Conservation (phyloP, 2,797 vertebrate species). For the Enoplosus armatus region DNA sequence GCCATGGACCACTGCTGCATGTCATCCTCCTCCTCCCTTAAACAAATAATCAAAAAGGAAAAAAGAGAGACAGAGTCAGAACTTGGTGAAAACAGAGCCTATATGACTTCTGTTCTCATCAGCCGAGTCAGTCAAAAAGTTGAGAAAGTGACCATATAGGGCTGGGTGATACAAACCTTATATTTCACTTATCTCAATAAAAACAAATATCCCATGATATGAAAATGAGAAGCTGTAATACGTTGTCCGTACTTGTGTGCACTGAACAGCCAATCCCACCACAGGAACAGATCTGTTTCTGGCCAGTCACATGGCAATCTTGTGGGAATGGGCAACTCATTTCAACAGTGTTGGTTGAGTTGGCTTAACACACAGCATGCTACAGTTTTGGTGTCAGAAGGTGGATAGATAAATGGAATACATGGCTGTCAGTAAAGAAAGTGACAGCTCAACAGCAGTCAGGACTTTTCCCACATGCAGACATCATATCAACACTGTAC, state of each 20-base stretch:
- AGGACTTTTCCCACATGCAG: not conserved
- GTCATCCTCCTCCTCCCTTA: not conserved
- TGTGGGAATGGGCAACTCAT: not conserved
- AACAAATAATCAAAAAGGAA: not conserved
- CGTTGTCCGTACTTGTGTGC: not conserved
- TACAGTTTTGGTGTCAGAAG: not conserved
- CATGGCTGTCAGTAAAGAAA: not conserved
- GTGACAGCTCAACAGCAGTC: not conserved
- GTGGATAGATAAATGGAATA: not conserved
- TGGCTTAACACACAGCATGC: not conserved
- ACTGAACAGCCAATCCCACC: not conserved
- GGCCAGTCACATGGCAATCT: not conserved
- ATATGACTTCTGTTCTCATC: constrained; percentile 35
- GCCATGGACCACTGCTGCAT: constrained; percentile 1
- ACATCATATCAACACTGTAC: not conserved
- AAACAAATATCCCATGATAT: not conserved
- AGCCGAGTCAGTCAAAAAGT: not conserved
- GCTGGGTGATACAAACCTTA: constrained; percentile 3
- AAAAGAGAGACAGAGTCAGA: not conserved
- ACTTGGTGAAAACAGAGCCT: constrained; percentile 22
- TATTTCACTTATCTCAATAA: not conserved
- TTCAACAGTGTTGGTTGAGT: not conserved
- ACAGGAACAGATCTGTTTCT: not conserved
- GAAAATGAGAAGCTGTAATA: not conserved
- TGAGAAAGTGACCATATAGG: not conserved